These are phyloP conservation scores for Corbicula japonica DNA, from an alignment of 2,888 invertebrate genomes.

Conservation along the genomic window DNA sequence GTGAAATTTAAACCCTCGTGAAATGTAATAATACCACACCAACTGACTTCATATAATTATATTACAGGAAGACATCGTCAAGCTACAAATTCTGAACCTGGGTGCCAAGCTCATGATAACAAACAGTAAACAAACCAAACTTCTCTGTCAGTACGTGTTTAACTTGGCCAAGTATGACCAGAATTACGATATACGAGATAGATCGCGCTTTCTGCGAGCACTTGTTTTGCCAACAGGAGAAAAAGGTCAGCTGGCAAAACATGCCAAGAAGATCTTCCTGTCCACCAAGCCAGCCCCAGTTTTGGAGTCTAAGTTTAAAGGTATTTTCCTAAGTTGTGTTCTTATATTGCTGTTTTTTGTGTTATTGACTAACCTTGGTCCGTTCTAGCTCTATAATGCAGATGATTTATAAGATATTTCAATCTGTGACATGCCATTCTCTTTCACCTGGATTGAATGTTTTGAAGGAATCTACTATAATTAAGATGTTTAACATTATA, in stretches of 20 bases:
- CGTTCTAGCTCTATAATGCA: no score
- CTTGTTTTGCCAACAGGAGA: conserved; percentile 90
- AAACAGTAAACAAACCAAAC: conserved; percentile 93
- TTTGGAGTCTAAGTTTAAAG: conserved; percentile 90
- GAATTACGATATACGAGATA: conserved; percentile 98
- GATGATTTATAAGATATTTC: no score
- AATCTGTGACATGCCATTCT: no score
- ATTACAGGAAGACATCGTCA: conserved; percentile 95
- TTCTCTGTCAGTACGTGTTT: conserved; percentile 97
- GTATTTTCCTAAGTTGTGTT: conserved; percentile 71
- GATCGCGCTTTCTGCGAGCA: conserved; percentile 95
- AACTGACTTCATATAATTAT: conserved; percentile 23
- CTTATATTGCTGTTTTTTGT: no score
- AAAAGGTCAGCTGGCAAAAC: conserved; percentile 88
- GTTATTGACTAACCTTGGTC: no score
- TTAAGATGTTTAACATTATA: no score
- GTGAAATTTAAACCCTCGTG: no score
- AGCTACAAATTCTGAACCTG: conserved; percentile 97
- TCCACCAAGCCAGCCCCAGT: conserved; percentile 97
- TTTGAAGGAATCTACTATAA: no score
- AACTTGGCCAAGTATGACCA: conserved; percentile 98
- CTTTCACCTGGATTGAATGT: no score
- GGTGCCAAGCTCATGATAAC: conserved; percentile 97
- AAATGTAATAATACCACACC: neutral
- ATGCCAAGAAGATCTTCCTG: conserved; percentile 94